A percentile compares a stretch with the other conserved stretches of the same genome.
Evolutionary conservation across 2,888 invertebrate species (phyloP).

Genomic region (Anoplius nigerrimus): DNA sequence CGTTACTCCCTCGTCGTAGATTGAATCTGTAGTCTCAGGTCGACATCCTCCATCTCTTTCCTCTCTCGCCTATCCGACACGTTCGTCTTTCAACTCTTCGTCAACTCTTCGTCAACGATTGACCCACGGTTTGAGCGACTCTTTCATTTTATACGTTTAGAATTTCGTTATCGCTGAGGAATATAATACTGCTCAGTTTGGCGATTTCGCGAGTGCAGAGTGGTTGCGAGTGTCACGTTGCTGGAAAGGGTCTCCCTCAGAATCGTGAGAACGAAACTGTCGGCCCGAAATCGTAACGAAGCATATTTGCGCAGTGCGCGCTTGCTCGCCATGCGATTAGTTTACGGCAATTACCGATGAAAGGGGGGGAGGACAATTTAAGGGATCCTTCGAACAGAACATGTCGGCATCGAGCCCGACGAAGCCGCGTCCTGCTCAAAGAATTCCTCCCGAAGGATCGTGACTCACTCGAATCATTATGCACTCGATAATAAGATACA

Average conservation of each 20-base stretch:
- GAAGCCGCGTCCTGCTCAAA: no score
- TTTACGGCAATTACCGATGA: no score
- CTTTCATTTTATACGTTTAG: constrained; percentile 53
- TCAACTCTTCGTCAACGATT: constrained; percentile 35
- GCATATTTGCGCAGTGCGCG: no score
- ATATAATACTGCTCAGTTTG: constrained; percentile 67
- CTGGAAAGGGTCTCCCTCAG: not conserved
- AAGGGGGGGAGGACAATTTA: no score
- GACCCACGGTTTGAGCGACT: constrained; percentile 38
- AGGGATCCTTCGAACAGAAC: no score
- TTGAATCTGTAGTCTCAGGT: constrained; percentile 22
- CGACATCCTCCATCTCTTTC: constrained; percentile 16
- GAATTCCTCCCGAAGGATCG: not conserved
- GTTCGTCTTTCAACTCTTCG: constrained; percentile 22
- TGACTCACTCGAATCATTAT: constrained; percentile 31
- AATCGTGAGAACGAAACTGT: not conserved
- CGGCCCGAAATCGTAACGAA: no score
- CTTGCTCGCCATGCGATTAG: no score
- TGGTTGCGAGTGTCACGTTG: constrained; percentile 23
- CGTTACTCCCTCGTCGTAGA: constrained; percentile 17
- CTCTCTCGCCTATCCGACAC: constrained; percentile 17
- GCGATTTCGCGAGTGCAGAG: constrained; percentile 50
- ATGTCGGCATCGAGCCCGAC: no score
- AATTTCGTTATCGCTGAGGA: constrained; percentile 61
- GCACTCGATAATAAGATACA: constrained; percentile 42